A percentile compares a stretch with the other conserved stretches of the same genome.
phyloP scores from a whole-genome alignment of 2,113 vertebrate species.

The Centropristis striata region DNA sequence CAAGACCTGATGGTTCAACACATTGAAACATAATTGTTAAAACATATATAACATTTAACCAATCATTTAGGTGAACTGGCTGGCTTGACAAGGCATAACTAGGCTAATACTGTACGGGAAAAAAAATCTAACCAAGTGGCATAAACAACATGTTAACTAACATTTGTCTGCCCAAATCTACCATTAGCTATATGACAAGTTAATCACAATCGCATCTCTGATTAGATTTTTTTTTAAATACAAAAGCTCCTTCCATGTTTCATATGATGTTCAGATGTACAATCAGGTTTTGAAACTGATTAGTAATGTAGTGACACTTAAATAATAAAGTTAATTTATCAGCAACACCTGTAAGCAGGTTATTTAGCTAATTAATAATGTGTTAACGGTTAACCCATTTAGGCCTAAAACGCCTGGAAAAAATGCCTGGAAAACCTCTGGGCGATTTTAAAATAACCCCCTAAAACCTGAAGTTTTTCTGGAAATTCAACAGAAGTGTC shows the following conservation, averaged over 20 bases:
- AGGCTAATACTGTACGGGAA: neutral
- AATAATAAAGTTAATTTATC: neutral
- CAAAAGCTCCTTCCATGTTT: neutral
- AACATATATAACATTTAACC: too few relatives aligned
- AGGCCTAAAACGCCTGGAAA: too few relatives aligned
- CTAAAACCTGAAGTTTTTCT: too few relatives aligned
- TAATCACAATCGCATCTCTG: neutral
- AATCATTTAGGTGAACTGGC: too few relatives aligned
- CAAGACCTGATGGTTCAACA: too few relatives aligned
- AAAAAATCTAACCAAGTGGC: neutral
- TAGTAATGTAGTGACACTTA: too few relatives aligned
- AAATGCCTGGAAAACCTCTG: too few relatives aligned
- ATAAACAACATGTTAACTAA: neutral
- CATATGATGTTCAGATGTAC: neutral
- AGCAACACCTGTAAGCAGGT: neutral
- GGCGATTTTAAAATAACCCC: too few relatives aligned
- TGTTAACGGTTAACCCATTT: too few relatives aligned
- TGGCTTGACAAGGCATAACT: neutral
- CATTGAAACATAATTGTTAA: too few relatives aligned
- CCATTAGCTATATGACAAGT: neutral
- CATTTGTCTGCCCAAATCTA: neutral
- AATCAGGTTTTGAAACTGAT: neutral
- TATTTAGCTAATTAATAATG: neutral
- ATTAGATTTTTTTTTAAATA: neutral
- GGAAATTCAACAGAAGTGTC: too few relatives aligned